Evolutionary conservation across 1,140 invertebrate species (phyloP).

Genomic region (Ganaspis sp.): DNA sequence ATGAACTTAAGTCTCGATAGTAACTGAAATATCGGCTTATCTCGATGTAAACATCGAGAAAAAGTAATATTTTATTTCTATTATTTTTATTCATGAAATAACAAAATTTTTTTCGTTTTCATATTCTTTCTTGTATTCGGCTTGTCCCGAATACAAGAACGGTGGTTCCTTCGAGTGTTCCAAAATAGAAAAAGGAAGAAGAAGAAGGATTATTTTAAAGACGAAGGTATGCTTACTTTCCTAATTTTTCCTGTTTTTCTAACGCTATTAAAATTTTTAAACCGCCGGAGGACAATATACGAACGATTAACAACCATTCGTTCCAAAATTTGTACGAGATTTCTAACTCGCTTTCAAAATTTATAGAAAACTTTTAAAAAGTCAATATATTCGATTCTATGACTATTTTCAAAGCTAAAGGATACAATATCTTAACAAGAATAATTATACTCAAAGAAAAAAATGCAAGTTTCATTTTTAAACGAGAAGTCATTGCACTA

Average conservation of each 20-base stretch:
- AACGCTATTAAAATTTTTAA: no score
- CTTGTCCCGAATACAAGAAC: conserved; percentile 1
- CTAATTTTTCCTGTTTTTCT: no score
- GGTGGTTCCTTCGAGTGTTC: not conserved
- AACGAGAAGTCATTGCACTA: not conserved
- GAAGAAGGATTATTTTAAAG: not conserved
- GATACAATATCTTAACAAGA: no score
- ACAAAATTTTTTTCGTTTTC: not conserved
- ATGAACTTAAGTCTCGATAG: not conserved
- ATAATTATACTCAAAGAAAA: no score
- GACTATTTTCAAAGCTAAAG: no score
- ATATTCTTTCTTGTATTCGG: conserved; percentile 6
- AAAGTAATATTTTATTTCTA: not conserved
- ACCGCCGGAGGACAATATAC: no score
- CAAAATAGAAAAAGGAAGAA: not conserved
- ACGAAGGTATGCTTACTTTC: not conserved
- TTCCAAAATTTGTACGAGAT: not conserved
- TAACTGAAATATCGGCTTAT: not conserved
- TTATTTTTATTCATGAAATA: not conserved
- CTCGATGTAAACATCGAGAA: not conserved
- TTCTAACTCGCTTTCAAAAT: no score
- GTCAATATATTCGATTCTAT: no score
- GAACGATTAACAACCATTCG: no score
- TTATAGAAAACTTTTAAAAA: not conserved
- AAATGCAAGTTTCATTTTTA: not conserved